These are phyloP conservation scores for Gymnothorax reevesii DNA, from an alignment of 2,797 vertebrate species.

Conservation along the genomic window DNA sequence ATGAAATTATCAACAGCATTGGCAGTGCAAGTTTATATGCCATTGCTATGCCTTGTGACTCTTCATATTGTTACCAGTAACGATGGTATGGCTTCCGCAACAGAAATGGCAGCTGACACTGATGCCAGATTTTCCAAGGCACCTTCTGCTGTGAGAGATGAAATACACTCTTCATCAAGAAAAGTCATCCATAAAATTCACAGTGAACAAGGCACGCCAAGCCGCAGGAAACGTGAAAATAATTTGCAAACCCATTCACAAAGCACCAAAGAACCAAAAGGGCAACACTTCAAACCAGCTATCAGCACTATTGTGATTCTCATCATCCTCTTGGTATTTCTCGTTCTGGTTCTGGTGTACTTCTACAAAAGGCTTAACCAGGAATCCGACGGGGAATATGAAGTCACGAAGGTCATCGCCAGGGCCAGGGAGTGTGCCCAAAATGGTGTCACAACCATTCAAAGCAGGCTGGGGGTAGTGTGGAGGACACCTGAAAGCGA, in stretches of 20 bases:
- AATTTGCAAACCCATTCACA: neutral
- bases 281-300: neutral
- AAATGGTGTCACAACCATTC: constrained; percentile 35
- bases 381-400: constrained; percentile 69
- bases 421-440: constrained; percentile 63
- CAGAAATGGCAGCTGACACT: accelerated
- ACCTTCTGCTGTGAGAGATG: neutral
- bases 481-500: constrained; percentile 46
- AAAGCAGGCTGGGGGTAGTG: constrained; percentile 37
- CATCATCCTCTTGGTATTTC: constrained; percentile 53
- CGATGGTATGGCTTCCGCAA: constrained; percentile 8
- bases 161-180: neutral
- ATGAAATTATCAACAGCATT: neutral
- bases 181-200: neutral
- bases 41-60: neutral
- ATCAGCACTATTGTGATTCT: constrained; percentile 48
- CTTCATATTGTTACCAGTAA: constrained; percentile 39
- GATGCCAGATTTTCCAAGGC: neutral
- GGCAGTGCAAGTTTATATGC: neutral
- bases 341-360: constrained; percentile 63
- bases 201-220: neutral
- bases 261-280: neutral
- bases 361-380: constrained; percentile 78
- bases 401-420: constrained; percentile 64
- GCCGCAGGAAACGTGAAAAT: accelerated